phyloP scores from a whole-genome alignment of 2,113 vertebrate genomes.

The Isurus oxyrinchus region DNA sequence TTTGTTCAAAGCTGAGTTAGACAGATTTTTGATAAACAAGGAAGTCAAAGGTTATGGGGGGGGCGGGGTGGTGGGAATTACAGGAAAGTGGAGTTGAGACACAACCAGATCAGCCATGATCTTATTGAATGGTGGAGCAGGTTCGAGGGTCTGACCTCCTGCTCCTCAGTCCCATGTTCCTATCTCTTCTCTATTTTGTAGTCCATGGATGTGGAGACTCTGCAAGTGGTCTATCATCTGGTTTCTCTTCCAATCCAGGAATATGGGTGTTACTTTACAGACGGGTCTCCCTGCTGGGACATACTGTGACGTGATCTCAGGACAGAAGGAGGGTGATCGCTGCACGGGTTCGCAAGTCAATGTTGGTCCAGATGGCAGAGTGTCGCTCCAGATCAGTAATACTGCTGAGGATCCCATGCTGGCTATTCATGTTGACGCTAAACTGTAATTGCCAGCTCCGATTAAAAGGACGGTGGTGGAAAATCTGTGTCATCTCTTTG shows the following conservation, averaged over 20 bases:
- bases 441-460: constrained; percentile 50
- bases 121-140: no score
- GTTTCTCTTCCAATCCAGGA: constrained; percentile 53
- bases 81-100: no score
- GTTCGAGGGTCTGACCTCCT: no score
- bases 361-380: constrained; percentile 62
- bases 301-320: constrained; percentile 89
- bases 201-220: neutral
- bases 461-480: neutral
- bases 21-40: no score
- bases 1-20: no score
- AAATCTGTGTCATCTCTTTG: neutral
- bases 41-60: no score
- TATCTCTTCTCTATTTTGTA: neutral
- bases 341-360: constrained; percentile 73
- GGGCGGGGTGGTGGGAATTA: no score
- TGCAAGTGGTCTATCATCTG: neutral
- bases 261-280: constrained; percentile 60
- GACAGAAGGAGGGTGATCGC: constrained; percentile 59
- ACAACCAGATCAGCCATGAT: no score
- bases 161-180: neutral
- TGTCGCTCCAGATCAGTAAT: constrained; percentile 71
- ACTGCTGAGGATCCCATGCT: constrained; percentile 74
- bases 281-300: constrained; percentile 77
- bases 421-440: constrained; percentile 67